Evolutionary conservation across 2,113 vertebrate genomes (phyloP).

Genomic region (Dicaeum eximium): DNA sequence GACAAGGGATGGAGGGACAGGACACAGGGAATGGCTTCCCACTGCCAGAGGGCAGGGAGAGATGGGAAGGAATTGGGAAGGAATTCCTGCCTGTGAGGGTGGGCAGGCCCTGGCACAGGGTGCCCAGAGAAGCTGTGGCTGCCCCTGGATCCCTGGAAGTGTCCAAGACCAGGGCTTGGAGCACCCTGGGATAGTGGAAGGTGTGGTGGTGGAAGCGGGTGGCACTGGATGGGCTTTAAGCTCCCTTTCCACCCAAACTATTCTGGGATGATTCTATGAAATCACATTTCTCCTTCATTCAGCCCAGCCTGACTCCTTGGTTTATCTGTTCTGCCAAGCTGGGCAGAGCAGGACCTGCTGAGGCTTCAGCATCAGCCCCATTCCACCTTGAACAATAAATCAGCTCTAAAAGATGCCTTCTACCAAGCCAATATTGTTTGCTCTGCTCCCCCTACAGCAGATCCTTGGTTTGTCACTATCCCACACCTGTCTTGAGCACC

Average conservation of each 20-base stretch:
- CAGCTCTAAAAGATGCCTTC: neutral
- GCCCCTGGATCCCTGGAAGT: neutral
- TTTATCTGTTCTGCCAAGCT: neutral
- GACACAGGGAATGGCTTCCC: neutral
- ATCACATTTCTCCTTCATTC: neutral
- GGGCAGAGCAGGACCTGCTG: neutral
- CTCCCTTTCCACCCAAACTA: neutral
- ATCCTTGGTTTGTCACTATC: neutral
- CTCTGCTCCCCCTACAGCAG: neutral
- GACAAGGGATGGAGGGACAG: neutral
- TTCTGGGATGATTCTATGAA: neutral
- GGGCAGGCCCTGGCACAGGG: neutral
- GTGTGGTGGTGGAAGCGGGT: too few species aligned
- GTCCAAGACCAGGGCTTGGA: neutral
- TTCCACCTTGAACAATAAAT: neutral
- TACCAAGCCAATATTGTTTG: neutral
- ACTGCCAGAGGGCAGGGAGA: rapidly evolving
- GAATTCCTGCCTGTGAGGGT: rapidly evolving
- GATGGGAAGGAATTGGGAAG: neutral
- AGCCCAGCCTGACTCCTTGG: neutral
- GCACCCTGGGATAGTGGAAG: rapidly evolving
- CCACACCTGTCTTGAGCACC: neutral
- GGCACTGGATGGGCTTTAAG: neutral
- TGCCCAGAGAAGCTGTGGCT: neutral
- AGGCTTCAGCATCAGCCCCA: neutral